Conservation (phyloP, 2,113 vertebrate genomes). For the Mus pahari region DNA sequence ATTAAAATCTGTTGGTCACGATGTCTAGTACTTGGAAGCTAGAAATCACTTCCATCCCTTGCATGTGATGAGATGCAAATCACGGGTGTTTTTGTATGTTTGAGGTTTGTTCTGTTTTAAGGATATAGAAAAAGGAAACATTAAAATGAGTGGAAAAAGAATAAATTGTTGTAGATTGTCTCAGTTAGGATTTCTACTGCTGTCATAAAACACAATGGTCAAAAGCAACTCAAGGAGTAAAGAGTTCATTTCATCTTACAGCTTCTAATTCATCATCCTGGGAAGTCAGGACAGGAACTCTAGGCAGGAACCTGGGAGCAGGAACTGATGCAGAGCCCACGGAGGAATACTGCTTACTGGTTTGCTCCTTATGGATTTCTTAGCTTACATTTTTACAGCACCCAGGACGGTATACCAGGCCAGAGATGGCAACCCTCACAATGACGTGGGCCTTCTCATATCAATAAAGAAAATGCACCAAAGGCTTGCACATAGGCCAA, state of each 20-base stretch:
- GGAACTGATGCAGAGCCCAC: background rate
- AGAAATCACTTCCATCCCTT: background rate
- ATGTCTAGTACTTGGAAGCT: background rate
- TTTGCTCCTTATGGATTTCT: background rate
- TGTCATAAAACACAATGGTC: background rate
- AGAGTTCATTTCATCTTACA: background rate
- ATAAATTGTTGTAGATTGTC: background rate
- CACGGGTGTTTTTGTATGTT: background rate
- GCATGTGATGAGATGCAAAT: background rate
- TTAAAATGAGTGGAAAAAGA: background rate
- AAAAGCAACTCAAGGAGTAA: background rate
- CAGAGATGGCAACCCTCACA: background rate
- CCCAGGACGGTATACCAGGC: background rate
- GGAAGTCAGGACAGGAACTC: background rate
- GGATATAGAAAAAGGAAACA: background rate
- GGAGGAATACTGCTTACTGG: background rate
- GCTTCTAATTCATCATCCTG: background rate
- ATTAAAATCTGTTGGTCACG: background rate
- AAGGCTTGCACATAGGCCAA: background rate
- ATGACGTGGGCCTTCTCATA: background rate
- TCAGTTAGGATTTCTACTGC: background rate
- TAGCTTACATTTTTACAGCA: background rate
- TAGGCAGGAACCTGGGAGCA: background rate
- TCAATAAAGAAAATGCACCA: background rate
- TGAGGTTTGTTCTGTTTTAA: background rate